Percentiles rank a stretch among this genome's conserved stretches.
These are phyloP conservation scores for Acronicta psi DNA, from an alignment of 2,888 invertebrate genomes.

Conservation along the genomic window DNA sequence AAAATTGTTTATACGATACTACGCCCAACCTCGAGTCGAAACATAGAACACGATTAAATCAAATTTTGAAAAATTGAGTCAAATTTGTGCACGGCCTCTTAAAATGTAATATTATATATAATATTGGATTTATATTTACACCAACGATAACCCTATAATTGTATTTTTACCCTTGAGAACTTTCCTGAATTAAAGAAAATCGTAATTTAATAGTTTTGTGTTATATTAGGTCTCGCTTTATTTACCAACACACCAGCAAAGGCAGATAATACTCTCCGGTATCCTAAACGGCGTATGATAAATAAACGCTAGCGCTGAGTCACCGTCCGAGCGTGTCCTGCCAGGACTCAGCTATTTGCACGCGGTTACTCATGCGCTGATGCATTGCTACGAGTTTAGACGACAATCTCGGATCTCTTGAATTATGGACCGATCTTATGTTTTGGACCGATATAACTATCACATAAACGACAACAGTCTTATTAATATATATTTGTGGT, in stretches of 20 bases:
- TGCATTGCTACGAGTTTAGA: conserved; percentile 71
- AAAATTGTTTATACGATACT: too few species aligned
- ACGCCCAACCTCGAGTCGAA: too few species aligned
- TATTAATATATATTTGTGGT: neutral
- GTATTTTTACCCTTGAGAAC: too few species aligned
- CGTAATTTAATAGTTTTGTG: too few species aligned
- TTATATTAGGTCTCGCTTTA: too few species aligned
- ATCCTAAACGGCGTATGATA: conserved; percentile 51
- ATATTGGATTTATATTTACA: too few species aligned
- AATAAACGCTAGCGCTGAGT: conserved; percentile 67
- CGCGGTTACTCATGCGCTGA: conserved; percentile 76
- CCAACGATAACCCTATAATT: too few species aligned
- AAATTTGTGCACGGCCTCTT: too few species aligned
- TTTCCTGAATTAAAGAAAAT: too few species aligned
- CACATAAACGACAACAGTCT: conserved; percentile 19
- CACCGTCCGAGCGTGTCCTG: conserved; percentile 72
- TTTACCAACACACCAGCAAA: conserved; percentile 19
- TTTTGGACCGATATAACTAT: conserved; percentile 39
- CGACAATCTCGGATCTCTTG: conserved; percentile 59
- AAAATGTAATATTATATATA: too few species aligned
- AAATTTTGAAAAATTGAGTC: too few species aligned
- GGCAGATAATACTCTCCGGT: conserved; percentile 16
- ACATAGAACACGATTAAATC: too few species aligned
- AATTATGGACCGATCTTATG: conserved; percentile 39
- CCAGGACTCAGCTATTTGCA: conserved; percentile 76